These are phyloP conservation scores for Sminthurides bifidus DNA, from an alignment of 1,140 invertebrate species.

Conservation along the genomic window DNA sequence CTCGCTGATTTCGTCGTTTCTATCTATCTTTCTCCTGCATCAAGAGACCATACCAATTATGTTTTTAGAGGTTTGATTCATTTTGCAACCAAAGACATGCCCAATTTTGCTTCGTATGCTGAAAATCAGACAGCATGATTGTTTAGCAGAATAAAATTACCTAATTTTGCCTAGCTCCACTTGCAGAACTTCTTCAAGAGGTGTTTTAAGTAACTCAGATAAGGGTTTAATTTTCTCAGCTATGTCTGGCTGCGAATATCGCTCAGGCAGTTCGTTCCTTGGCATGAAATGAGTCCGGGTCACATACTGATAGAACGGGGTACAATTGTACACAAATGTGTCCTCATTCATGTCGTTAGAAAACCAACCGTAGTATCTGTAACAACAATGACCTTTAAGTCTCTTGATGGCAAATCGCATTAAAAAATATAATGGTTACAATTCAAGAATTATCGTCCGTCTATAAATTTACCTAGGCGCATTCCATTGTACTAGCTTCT, in stretches of 20 bases:
- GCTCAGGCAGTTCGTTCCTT: constrained; percentile 41
- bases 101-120: neutral
- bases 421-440: too few relatives aligned
- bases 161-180: constrained; percentile 3
- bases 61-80: too few relatives aligned
- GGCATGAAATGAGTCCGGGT: constrained; percentile 56
- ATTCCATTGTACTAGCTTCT: neutral
- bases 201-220: constrained; percentile 2
- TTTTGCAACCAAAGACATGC: too few relatives aligned
- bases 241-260: constrained; percentile 13
- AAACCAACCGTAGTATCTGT: too few relatives aligned
- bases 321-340: constrained; percentile 59
- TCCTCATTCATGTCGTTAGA: too few relatives aligned
- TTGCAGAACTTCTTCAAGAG: constrained; percentile 6
- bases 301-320: constrained; percentile 52
- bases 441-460: too few relatives aligned
- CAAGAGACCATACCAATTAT: too few relatives aligned
- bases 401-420: too few relatives aligned
- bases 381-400: too few relatives aligned
- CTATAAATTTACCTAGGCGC: too few relatives aligned
- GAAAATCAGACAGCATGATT: neutral
- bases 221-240: constrained; percentile 7
- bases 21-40: neutral
- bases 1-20: too few relatives aligned
- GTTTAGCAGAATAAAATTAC: neutral